phyloP scores from a whole-genome alignment of 23 tunicate species.

The Trididemnum clinides region DNA sequence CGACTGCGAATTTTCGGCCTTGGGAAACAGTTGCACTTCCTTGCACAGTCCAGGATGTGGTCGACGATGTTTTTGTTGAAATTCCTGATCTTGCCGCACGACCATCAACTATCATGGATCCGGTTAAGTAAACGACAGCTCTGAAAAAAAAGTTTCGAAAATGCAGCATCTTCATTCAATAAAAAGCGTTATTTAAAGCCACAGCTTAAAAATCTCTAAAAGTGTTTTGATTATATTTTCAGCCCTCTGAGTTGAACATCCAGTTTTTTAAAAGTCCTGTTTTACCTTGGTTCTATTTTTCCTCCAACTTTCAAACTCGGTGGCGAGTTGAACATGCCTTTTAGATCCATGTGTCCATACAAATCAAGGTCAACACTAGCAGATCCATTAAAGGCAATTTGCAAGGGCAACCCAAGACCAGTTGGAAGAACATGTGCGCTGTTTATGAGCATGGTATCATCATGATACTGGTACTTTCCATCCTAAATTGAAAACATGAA shows the following conservation, averaged over 20 bases:
- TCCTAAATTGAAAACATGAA: conserved; percentile 32
- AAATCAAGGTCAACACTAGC: conserved; percentile 82
- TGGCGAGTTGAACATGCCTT: conserved; percentile 9
- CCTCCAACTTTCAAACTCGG: not conserved
- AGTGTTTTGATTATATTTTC: too few relatives aligned
- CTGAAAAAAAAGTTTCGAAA: conserved; percentile 41
- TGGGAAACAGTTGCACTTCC: conserved; percentile 40
- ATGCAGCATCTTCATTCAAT: not conserved
- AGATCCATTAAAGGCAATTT: conserved; percentile 81
- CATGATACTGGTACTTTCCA: conserved; percentile 75
- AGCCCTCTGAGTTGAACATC: not conserved
- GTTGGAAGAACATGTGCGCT: conserved; percentile 73
- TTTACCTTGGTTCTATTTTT: not conserved
- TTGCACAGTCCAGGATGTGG: conserved; percentile 56
- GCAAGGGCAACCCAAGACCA: conserved; percentile 82
- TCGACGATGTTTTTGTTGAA: conserved; percentile 62
- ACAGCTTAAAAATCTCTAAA: too few relatives aligned
- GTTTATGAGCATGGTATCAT: conserved; percentile 73
- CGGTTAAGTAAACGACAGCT: conserved; percentile 75
- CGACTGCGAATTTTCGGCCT: conserved; percentile 42
- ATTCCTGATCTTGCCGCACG: conserved; percentile 71
- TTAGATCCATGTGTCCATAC: conserved; percentile 60
- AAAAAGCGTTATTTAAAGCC: too few relatives aligned
- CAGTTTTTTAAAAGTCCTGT: not conserved
- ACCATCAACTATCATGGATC: conserved; percentile 75